Conservation (phyloP, 2,888 invertebrate species). For the Macaria notata region DNA sequence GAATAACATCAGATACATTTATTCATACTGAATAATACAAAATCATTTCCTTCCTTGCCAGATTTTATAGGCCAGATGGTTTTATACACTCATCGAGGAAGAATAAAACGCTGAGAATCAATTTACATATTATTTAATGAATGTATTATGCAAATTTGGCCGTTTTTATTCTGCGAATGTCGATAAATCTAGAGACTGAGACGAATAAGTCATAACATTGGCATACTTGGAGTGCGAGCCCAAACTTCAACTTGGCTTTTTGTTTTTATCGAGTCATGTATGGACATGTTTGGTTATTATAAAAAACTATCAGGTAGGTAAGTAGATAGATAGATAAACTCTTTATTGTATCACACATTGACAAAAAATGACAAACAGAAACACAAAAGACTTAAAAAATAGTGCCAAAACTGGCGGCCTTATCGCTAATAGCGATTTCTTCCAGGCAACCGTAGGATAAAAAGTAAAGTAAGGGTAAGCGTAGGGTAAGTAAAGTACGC, state of each 20-base stretch:
- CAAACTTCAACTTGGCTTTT: constrained; percentile 35
- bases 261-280: constrained; percentile 59
- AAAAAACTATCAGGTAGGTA: constrained; percentile 36
- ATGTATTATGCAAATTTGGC: constrained; percentile 69
- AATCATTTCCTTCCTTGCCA: constrained; percentile 42
- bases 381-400: too few relatives aligned
- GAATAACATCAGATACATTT: background rate
- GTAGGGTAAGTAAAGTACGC: constrained; percentile 17
- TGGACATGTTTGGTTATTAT: constrained; percentile 42
- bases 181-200: constrained; percentile 71
- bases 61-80: constrained; percentile 52
- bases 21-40: background rate
- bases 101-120: constrained; percentile 53
- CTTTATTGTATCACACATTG: too few relatives aligned
- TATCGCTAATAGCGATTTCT: too few relatives aligned
- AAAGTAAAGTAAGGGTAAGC: too few relatives aligned
- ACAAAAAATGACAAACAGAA: too few relatives aligned
- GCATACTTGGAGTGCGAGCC: constrained; percentile 63
- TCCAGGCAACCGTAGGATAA: too few relatives aligned
- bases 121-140: constrained; percentile 69
- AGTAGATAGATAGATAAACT: too few relatives aligned
- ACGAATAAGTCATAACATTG: constrained; percentile 81
- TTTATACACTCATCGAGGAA: constrained; percentile 43
- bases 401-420: too few relatives aligned
- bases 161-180: constrained; percentile 62